Percentiles rank a stretch among this genome's conserved stretches.
Evolutionary conservation across 2,888 invertebrate species (phyloP).

Genomic region (Brenthis daphne): DNA sequence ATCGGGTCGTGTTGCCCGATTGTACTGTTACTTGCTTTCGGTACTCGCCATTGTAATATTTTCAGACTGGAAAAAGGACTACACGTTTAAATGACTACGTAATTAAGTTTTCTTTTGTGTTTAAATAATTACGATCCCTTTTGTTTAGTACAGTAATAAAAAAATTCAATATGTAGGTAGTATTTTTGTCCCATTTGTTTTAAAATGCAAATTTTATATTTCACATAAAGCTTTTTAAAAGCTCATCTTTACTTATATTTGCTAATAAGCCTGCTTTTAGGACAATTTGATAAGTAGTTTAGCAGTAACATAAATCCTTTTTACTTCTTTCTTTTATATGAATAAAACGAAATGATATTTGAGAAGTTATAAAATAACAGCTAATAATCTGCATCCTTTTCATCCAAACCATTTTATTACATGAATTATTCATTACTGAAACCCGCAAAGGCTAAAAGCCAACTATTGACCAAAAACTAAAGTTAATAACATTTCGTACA

Average conservation of each 20-base stretch:
- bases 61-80: constrained; percentile 28
- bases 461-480: constrained; percentile 28
- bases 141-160: constrained; percentile 1
- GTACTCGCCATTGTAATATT: constrained; percentile 35
- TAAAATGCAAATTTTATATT: background rate
- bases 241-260: too few species aligned
- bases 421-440: constrained; percentile 29
- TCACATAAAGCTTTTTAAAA: too few species aligned
- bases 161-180: background rate
- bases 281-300: background rate
- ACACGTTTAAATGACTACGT: constrained; percentile 25
- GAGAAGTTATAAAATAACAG: background rate
- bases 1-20: constrained; percentile 27
- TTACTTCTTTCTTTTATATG: background rate
- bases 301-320: background rate
- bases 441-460: constrained; percentile 23
- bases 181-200: background rate
- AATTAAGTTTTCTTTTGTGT: constrained; percentile 33
- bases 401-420: constrained; percentile 16
- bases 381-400: constrained; percentile 9
- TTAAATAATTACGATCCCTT: constrained; percentile 18
- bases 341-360: constrained; percentile 15
- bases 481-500: constrained; percentile 35
- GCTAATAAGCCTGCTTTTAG: too few species aligned
- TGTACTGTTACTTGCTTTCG: constrained; percentile 34